Conservation (phyloP, 2,113 vertebrate species). For the Rhegmatorhina hoffmannsi region DNA sequence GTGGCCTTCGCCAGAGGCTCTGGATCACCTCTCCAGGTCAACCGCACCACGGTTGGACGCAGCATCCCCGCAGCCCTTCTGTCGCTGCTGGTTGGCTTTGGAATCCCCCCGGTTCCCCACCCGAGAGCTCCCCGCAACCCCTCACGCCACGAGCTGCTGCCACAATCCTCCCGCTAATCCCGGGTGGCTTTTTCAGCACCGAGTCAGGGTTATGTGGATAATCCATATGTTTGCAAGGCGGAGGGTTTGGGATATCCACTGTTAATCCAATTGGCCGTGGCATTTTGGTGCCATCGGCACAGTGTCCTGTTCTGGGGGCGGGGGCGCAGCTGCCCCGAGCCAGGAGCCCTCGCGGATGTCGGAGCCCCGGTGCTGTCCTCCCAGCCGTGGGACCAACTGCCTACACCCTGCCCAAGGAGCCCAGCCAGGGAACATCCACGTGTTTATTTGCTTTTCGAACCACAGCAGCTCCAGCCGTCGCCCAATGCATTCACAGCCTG, state of each 20-base stretch:
- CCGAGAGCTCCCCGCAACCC: background rate
- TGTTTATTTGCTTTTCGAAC: conserved; percentile 27
- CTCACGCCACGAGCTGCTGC: background rate
- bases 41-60: accelerated
- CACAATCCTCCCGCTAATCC: background rate
- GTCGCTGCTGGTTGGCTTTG: accelerated
- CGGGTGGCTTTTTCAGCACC: background rate
- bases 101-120: background rate
- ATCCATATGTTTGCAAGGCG: conserved; percentile 49
- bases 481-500: background rate
- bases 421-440: background rate
- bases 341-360: accelerated
- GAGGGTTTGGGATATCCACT: background rate
- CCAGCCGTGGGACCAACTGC: background rate
- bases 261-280: conserved; percentile 38
- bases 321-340: accelerated
- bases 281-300: background rate
- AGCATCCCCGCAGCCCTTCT: accelerated
- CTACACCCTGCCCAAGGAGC: background rate
- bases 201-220: background rate
- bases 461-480: background rate
- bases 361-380: background rate
- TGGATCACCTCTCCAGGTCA: background rate
- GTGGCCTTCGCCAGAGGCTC: accelerated
- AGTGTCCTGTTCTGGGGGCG: accelerated